Evolutionary conservation across 2,113 vertebrate genomes (phyloP).

Genomic region (Oceanodroma tethys): DNA sequence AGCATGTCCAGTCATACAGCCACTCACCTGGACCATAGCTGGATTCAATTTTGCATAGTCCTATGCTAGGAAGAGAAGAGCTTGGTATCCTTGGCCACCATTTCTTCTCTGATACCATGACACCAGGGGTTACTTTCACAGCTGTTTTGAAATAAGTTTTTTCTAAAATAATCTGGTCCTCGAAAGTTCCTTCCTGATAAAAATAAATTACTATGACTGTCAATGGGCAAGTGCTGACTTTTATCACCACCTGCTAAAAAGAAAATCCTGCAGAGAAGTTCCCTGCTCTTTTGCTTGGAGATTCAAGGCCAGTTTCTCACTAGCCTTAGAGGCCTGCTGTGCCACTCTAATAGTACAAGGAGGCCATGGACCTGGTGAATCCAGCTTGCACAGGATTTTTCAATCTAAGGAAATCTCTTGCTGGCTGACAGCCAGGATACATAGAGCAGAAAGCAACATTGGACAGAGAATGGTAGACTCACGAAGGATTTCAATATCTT

Average conservation of each 20-base stretch:
- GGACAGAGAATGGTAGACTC: neutral
- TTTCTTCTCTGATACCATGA: neutral
- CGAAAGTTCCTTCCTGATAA: neutral
- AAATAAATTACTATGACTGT: neutral
- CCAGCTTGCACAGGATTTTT: neutral
- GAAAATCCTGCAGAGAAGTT: neutral
- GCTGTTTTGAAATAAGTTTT: neutral
- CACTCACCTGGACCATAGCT: neutral
- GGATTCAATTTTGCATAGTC: neutral
- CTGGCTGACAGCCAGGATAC: neutral
- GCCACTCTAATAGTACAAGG: neutral
- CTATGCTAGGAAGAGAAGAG: neutral
- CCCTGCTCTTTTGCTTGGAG: neutral
- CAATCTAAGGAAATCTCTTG: neutral
- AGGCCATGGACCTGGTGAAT: neutral
- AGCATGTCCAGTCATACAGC: fast-evolving
- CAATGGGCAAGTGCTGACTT: neutral
- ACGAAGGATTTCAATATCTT: neutral
- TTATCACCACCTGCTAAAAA: neutral
- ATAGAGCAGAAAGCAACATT: neutral
- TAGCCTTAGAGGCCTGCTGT: neutral
- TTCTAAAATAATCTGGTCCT: neutral
- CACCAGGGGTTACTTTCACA: neutral
- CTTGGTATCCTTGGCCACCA: neutral
- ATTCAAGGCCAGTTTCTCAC: neutral